Base-by-base conservation (phyloP, 1,140 invertebrate species). In the Cydia pomonella region DNA sequence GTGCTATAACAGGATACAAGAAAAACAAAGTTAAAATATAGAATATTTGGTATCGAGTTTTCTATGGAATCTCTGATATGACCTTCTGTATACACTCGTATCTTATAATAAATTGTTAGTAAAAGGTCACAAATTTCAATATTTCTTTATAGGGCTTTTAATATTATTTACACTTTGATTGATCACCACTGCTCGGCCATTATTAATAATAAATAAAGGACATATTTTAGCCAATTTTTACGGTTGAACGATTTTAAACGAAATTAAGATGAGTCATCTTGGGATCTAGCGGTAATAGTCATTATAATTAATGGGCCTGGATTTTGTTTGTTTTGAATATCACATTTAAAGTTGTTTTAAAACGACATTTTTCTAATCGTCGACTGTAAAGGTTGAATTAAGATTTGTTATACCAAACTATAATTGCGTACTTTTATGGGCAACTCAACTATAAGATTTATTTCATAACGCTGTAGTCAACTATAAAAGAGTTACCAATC, bases 101-200 rank as follows among this genome's bases (percentile, higher is more conserved):
- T 16, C 13, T 33, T 66, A 33, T 13, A 27, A 12, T 44, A 13
- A 13, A 6, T 50, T 0, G 2, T 50, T 50, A 50, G 10, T 18
- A 29, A 38, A 69, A 38, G 64, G 64, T 69, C 33, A 66, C 63
- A 16, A 38, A 33, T 69, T 69, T 69, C 64, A 69, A 69, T 69
- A 69, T 38, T 38, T 69, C 64, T 69, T 69, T 41, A 27, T 41
- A 13, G 16, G 29, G 18, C 29, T 41, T 69, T 69, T 33, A 23
- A 33, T 33, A 33, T 69, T 69, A 33, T 69, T 69, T 69, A n/a
- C 9, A 29, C 6, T 29, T 41, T 69, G 64, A 69, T 69, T 69
- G 64, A 69, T 69, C 29, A 69, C 64, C 53, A 16, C 2, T 18
- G 33, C 33, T 47, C 21, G 18, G 21, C 18, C 53, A 59, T 59